Evolutionary conservation across 2,797 vertebrate genomes (phyloP).

Genomic region (Myripristis jacobus): DNA sequence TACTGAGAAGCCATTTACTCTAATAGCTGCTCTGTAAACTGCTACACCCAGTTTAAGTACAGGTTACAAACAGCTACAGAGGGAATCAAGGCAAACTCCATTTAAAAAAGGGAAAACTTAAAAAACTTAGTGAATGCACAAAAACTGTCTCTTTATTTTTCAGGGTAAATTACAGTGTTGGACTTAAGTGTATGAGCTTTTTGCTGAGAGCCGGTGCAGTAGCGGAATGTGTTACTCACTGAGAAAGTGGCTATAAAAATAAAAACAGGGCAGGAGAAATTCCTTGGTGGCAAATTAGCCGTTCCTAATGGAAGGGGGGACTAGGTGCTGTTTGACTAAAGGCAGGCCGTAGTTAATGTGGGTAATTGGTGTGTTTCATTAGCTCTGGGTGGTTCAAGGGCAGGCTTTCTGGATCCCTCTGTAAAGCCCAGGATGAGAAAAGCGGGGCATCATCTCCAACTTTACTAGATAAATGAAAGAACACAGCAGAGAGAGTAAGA

Average conservation of each 20-base stretch:
- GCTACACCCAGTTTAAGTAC: constrained; percentile 82
- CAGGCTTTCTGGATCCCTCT: constrained; percentile 51
- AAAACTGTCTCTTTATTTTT: constrained; percentile 66
- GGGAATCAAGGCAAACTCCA: constrained; percentile 59
- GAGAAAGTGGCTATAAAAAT: constrained; percentile 77
- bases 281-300: constrained; percentile 77
- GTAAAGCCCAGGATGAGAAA: constrained; percentile 46
- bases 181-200: constrained; percentile 28
- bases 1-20: constrained; percentile 75
- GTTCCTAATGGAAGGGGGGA: constrained; percentile 75
- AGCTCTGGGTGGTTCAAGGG: constrained; percentile 69
- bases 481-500: constrained; percentile 27
- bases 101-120: constrained; percentile 33
- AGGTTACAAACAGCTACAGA: constrained; percentile 73
- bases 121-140: constrained; percentile 57
- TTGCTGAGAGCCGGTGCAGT: constrained; percentile 38
- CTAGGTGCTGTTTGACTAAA: constrained; percentile 62
- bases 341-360: constrained; percentile 73
- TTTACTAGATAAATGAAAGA: constrained; percentile 56
- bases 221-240: constrained; percentile 57
- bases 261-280: constrained; percentile 77
- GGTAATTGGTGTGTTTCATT: constrained; percentile 76
- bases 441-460: constrained; percentile 48
- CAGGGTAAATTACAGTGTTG: constrained; percentile 72
- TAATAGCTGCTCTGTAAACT: constrained; percentile 81